Base-by-base conservation (phyloP, 2,113 vertebrate species). In the Hemichromis elongatus region DNA sequence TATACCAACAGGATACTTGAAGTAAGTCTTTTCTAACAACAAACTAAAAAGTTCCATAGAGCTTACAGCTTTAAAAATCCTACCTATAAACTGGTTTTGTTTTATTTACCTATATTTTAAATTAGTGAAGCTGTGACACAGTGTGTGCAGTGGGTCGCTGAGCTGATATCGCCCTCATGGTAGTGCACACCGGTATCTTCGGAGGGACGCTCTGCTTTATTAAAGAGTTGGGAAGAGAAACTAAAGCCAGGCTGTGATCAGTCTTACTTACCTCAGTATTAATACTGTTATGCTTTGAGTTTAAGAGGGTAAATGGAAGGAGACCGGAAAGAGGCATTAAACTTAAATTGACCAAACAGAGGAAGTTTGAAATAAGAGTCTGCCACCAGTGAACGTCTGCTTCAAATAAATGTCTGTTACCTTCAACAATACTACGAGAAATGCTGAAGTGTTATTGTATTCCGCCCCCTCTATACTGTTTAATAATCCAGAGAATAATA, bases 41-140 rank as follows among this genome's bases (percentile, higher is more conserved):
- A 73, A 50, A 19, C 3, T 3, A 50, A 73, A 66, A 28, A 47
- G 7, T 10, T 47, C 24, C 24, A 73, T n/a, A 28, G 2, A 26
- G 26, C 2, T 28, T 19, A 45, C 2, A 73, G 68, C 16, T 0
- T 52, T 2, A 0, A 75, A 33, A 75, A 33, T 52, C 70, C 30
- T 0, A 52, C 30, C 18, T 19, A 75, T 0, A 0, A 19, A 19
- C 26, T 13, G 24, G 1, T 73, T 30, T 19, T 30, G 6, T 52
- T 52, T n/a, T 33, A 8, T 52, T 30, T 50, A 75, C 26, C 10
- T 52, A 5, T n/a, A 30, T 30, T 75, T 47, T 5, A 75, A 70
- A 45, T 0, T 26, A 70, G 26, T 10, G 24, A 50, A 50, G 16
- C 26, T 30, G 70, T 75, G 10, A 52, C 10, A 50, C 42, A 0